Percentiles rank a stretch among this genome's conserved stretches.
Conservation (phyloP, 2,888 invertebrate genomes). For the Ochropleura plecta region DNA sequence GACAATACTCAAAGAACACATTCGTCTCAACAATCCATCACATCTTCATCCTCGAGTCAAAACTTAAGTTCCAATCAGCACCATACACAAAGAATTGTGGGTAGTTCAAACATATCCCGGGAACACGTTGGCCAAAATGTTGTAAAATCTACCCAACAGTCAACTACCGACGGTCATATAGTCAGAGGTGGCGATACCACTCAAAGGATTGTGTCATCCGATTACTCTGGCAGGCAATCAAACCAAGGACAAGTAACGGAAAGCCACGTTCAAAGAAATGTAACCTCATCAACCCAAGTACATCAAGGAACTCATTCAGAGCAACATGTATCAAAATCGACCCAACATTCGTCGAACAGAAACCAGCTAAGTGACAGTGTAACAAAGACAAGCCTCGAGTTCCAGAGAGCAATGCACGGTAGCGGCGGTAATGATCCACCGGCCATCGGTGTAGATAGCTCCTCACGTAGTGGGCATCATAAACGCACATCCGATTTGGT, state of each 20-base stretch:
- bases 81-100: slow-evolving; percentile 67
- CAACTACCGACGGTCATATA: slow-evolving; percentile 62
- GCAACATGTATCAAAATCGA: slow-evolving; percentile 75
- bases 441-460: slow-evolving; percentile 71
- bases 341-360: slow-evolving; percentile 81
- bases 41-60: slow-evolving; percentile 68
- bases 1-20: slow-evolving; percentile 65
- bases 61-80: slow-evolving; percentile 66
- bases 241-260: slow-evolving; percentile 62
- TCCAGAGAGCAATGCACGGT: slow-evolving; percentile 89
- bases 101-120: slow-evolving; percentile 64
- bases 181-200: slow-evolving; percentile 70
- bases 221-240: slow-evolving; percentile 67
- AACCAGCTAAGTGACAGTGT: slow-evolving; percentile 86
- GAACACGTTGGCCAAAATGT: slow-evolving; percentile 70
- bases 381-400: slow-evolving; percentile 89
- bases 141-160: slow-evolving; percentile 73
- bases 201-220: slow-evolving; percentile 75
- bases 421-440: slow-evolving; percentile 76
- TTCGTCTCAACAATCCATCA: slow-evolving; percentile 68
- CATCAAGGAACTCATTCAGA: slow-evolving; percentile 73
- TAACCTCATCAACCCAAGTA: slow-evolving; percentile 65
- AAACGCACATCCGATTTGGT: slow-evolving; percentile 94
- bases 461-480: slow-evolving; percentile 89
- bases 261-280: slow-evolving; percentile 68